Conservation (phyloP, 35 echinoderm and acorn worm species). For the Apostichopus japonicus region DNA sequence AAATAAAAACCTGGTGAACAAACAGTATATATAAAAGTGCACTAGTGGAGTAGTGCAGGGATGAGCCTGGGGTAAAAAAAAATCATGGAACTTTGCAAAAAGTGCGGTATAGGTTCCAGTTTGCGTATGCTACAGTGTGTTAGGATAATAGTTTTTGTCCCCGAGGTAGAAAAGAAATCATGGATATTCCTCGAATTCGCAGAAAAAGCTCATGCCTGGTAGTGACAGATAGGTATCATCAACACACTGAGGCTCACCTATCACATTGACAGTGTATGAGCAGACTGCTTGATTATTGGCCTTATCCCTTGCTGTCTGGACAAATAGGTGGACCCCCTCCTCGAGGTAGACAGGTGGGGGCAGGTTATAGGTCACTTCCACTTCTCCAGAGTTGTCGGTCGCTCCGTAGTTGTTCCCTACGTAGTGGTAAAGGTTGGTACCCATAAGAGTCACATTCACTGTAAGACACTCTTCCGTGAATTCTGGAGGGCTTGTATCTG, state of each 20-base stretch:
- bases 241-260: neutral
- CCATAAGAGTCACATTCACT: neutral
- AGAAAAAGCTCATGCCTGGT: no score
- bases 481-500: neutral
- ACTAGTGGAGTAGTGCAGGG: neutral
- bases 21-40: neutral
- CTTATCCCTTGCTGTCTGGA: slow-evolving; percentile 2
- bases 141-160: no score
- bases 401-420: neutral
- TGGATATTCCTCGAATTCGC: no score
- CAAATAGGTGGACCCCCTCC: neutral
- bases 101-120: no score
- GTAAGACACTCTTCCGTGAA: neutral
- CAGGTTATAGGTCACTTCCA: neutral
- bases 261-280: neutral
- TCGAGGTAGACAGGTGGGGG: slow-evolving; percentile 2
- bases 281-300: neutral
- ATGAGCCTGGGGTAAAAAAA: no score
- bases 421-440: neutral
- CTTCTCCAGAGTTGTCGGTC: slow-evolving; percentile 16
- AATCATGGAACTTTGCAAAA: no score
- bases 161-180: no score
- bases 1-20: neutral
- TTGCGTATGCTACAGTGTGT: no score
- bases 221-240: no score